A percentile compares a stretch with the other conserved stretches of the same genome.
These are phyloP conservation scores for Macrotus californicus DNA, from an alignment of 2,113 vertebrate genomes.

Conservation along the genomic window DNA sequence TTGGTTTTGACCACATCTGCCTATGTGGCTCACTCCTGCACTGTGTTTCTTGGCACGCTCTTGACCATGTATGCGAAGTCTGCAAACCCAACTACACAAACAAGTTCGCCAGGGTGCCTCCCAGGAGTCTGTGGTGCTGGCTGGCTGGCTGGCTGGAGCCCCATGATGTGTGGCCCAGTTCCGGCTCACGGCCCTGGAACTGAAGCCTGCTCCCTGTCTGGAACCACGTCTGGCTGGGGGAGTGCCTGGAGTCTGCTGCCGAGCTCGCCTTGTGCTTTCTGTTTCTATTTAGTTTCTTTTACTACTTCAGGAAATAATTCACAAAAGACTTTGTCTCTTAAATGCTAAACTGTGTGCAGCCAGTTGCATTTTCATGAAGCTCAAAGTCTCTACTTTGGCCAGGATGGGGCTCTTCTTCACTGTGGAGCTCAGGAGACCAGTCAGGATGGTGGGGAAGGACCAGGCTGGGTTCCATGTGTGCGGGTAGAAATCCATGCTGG, in stretches of 20 bases:
- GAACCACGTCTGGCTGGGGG: conserved; percentile 93
- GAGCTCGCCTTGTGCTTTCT: conserved; percentile 91
- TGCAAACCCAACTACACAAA: conserved; percentile 98
- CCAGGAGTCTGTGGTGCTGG: conserved; percentile 95
- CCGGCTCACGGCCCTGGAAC: conserved; percentile 82
- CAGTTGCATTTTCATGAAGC: conserved; percentile 95
- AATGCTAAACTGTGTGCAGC: conserved; percentile 94
- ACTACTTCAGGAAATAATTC: too few relatives aligned
- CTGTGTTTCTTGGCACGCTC: conserved; percentile 92
- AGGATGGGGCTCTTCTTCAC: conserved; percentile 97
- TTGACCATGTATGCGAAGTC: conserved; percentile 98
- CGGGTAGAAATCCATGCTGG: conserved; percentile 97
- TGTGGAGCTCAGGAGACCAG: conserved; percentile 97
- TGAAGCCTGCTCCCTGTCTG: conserved; percentile 89
- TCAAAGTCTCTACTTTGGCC: conserved; percentile 95
- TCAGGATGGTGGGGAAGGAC: conserved; percentile 97
- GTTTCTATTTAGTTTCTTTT: conserved; percentile 95
- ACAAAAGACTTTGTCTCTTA: conserved; percentile 97
- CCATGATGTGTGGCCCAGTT: conserved; percentile 80
- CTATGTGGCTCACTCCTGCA: conserved; percentile 88
- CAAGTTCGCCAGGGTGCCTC: conserved; percentile 95
- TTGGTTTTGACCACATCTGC: conserved; percentile 40
- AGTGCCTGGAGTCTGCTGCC: conserved; percentile 86
- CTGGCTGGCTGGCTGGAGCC: conserved; percentile 92
- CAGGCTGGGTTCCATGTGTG: conserved; percentile 98